Conservation (phyloP, 2,113 vertebrate species). For the Salminus brasiliensis region DNA sequence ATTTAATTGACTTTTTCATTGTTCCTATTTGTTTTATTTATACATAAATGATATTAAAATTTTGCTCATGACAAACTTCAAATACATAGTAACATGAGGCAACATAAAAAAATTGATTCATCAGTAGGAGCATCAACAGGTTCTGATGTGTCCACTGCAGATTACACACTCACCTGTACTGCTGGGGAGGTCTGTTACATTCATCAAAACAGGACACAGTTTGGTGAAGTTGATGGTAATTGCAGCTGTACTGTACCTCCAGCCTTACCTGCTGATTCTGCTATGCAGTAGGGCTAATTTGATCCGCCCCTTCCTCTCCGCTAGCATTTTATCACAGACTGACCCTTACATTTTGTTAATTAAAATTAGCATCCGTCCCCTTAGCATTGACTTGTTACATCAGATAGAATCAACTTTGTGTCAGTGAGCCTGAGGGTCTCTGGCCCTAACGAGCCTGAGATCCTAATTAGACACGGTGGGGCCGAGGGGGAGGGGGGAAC, state of each 20-base stretch:
- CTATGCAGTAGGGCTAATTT: constrained; percentile 46
- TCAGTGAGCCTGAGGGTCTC: constrained; percentile 65
- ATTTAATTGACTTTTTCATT: no score
- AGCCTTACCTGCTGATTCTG: constrained; percentile 21
- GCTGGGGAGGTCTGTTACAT: not conserved
- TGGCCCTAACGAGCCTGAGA: constrained; percentile 77
- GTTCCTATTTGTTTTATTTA: no score
- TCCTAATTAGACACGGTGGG: constrained; percentile 75
- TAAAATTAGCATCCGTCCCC: constrained; percentile 81
- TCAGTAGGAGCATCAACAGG: not conserved
- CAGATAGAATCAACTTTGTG: constrained; percentile 80
- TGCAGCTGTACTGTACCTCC: constrained; percentile 29
- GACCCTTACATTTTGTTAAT: constrained; percentile 80
- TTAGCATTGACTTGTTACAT: constrained; percentile 82
- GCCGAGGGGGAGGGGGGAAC: constrained; percentile 51
- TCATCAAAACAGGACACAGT: not conserved
- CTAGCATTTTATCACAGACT: constrained; percentile 68
- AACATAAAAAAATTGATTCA: not conserved
- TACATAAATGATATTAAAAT: no score
- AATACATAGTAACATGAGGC: not conserved
- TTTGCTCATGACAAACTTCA: not conserved
- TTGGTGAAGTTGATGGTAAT: constrained; percentile 27
- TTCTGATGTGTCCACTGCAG: not conserved
- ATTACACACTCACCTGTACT: constrained; percentile 4
- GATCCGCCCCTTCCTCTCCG: constrained; percentile 43